Evolutionary conservation across 2,888 invertebrate genomes (phyloP), one percentile per base, ranked within the genome.

Genomic region (Unio pictorum): DNA sequence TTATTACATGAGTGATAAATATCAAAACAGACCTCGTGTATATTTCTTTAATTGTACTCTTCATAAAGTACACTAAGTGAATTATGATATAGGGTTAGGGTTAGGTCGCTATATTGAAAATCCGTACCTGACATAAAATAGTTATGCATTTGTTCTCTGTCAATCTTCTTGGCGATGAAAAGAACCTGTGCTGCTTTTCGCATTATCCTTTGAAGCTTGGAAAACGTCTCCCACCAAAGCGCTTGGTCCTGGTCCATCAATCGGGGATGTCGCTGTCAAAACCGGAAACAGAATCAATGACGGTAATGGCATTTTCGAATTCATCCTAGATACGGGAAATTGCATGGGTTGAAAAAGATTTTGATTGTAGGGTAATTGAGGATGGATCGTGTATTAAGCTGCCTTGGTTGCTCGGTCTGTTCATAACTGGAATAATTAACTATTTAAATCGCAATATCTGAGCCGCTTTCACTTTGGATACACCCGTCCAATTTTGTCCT

Each of bases 221-320:
- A 94, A 71, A 99, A 93, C 0, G 96, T 98, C 86, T 97, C 97
- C 99, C 98, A 99, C 98, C 99, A 99, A 34, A 96, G 93, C 0
- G 95, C 96, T 88, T 98, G 98, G 89, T 99, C 98, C 87, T 96
- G 96, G 93, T 98, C 98, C 45, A 87, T 86, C 63, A 88, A 75
- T 26, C 83, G 77, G 64, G 82, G 84, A 59, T 82, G 80, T 59
- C 86, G 74, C 88, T 88, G 76, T n/a, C 28, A 68, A 68, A 61
- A 64, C 7, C 18, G 55, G 8, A 54, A 55, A 30, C 45, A 45
- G 45, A 45, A 45, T 15, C 45, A 45, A 45, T 45, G 45, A 45
- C 15, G 45, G 45, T 45, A 45, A 45, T 20, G 60, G 28, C 28
- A 17, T 28, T 18, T 17, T 60, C 45, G 11, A 45, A 15, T 45